Conservation (phyloP, 2,797 vertebrate genomes). For the Macrochelys suwanniensis region DNA sequence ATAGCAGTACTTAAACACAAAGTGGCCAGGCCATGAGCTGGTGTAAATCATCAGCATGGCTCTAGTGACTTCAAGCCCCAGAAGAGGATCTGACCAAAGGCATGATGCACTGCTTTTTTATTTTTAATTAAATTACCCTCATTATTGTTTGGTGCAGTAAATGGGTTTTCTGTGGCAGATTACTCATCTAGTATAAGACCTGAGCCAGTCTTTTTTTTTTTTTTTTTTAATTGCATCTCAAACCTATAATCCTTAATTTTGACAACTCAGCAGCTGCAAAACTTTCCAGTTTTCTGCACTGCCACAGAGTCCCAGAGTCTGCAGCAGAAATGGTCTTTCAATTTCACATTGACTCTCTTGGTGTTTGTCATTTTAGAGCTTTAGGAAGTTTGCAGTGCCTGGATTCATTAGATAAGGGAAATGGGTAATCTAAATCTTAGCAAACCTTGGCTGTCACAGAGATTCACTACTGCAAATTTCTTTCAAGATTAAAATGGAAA, state of each 20-base stretch:
- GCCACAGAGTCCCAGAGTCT: conserved; percentile 23
- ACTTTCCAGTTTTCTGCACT: conserved; percentile 42
- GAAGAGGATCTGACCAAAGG: neutral
- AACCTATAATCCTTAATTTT: conserved; percentile 16
- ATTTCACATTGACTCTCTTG: conserved; percentile 54
- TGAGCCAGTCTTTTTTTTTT: neutral
- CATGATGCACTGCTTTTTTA: neutral
- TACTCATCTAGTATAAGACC: neutral
- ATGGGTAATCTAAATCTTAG: conserved; percentile 55
- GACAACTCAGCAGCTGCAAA: conserved; percentile 40
- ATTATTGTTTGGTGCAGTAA: neutral
- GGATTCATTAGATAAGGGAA: conserved; percentile 74
- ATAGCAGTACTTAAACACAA: neutral
- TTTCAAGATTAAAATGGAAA: conserved; percentile 58
- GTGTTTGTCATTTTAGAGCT: conserved; percentile 68
- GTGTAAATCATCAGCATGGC: neutral
- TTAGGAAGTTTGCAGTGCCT: conserved; percentile 61
- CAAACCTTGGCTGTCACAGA: conserved; percentile 38
- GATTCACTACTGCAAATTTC: conserved; percentile 42
- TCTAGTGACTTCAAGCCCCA: neutral
- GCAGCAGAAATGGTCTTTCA: conserved; percentile 52
- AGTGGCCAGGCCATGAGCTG: neutral
- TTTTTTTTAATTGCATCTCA: neutral
- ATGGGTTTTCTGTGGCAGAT: neutral
- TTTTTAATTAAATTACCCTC: neutral